Evolutionary conservation across 2,888 invertebrate genomes (phyloP).

Genomic region (Philaethria dido): DNA sequence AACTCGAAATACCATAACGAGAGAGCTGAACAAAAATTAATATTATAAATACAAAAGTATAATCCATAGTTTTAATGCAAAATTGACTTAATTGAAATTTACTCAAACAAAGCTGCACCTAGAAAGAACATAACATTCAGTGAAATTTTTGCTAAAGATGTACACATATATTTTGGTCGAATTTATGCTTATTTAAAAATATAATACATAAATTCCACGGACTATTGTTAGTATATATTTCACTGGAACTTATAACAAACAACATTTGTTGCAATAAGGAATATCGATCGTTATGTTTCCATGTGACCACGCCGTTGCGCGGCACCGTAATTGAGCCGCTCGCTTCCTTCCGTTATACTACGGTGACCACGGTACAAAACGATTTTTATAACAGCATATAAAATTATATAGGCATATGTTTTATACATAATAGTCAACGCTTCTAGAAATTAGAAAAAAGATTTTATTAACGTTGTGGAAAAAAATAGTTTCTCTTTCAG

Average conservation of each 20-base stretch:
- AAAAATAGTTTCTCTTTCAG: too few species aligned
- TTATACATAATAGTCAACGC: background rate
- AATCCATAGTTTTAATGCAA: too few species aligned
- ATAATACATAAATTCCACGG: background rate
- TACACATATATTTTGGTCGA: too few species aligned
- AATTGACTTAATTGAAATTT: too few species aligned
- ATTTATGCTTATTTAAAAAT: background rate
- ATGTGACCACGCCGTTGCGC: conserved; percentile 63
- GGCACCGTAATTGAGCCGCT: conserved; percentile 71
- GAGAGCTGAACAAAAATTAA: too few species aligned
- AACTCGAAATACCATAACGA: too few species aligned
- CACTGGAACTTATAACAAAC: background rate
- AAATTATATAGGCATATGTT: background rate
- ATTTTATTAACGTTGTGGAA: too few species aligned
- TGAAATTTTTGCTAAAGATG: too few species aligned
- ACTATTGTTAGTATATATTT: background rate
- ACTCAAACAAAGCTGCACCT: too few species aligned
- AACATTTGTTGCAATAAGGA: conserved; percentile 4
- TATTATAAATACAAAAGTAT: too few species aligned
- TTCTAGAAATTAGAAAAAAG: too few species aligned
- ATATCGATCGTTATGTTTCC: conserved; percentile 62
- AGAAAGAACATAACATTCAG: too few species aligned
- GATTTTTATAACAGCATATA: conserved; percentile 15
- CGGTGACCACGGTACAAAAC: conserved; percentile 35
- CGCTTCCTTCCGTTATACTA: conserved; percentile 72